Evolutionary conservation across 1,140 invertebrate genomes (phyloP).

Genomic region (Drosophila ohnishii): DNA sequence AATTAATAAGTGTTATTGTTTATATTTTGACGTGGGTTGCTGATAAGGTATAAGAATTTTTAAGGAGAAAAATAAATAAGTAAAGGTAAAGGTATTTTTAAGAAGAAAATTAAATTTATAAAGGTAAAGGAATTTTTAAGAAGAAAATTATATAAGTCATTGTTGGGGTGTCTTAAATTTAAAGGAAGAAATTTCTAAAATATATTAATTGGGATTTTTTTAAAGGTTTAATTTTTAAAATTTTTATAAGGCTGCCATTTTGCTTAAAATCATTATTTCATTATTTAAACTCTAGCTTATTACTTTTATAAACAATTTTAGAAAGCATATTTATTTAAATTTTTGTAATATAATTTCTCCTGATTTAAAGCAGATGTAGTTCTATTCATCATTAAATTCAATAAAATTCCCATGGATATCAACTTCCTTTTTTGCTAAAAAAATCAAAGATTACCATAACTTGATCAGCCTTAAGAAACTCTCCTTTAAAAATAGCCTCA

Average conservation of each 20-base stretch:
- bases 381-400: not conserved
- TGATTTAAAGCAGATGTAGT: not conserved
- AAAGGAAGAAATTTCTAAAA: not conserved
- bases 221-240: too few relatives aligned
- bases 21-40: not conserved
- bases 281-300: too few relatives aligned
- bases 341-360: not conserved
- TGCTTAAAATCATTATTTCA: too few relatives aligned
- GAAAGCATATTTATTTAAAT: not conserved
- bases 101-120: not conserved
- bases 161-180: not conserved
- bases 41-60: not conserved
- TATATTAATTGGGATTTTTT: not conserved
- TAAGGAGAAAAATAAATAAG: not conserved
- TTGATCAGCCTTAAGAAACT: not conserved
- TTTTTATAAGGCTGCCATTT: not conserved
- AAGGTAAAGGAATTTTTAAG: too few relatives aligned
- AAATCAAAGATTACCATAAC: not conserved
- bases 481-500: not conserved
- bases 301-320: not conserved
- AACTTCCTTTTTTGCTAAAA: not conserved
- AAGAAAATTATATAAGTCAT: not conserved
- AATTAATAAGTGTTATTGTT: conserved; percentile 4
- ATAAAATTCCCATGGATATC: not conserved
- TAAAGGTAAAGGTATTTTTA: not conserved